Base-by-base conservation (phyloP, 2,113 vertebrate genomes). In the Tichodroma muraria region DNA sequence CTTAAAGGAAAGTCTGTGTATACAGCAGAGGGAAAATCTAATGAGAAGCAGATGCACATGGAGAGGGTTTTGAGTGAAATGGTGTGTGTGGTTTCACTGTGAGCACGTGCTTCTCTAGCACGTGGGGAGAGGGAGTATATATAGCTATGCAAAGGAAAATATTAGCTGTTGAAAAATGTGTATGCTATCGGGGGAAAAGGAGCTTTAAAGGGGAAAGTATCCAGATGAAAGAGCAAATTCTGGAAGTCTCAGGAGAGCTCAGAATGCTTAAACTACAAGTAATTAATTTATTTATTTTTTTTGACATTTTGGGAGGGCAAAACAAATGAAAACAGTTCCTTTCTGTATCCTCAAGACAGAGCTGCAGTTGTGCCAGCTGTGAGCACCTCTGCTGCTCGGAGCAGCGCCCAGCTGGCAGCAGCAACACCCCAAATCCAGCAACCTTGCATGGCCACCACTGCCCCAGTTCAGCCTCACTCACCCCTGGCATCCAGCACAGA, bases 31-130 rank as follows among this genome's bases (percentile, higher is more conserved):
- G 93, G 86, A 9, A 96, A 96, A 96, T 80, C 69, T 97, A 97
- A 98, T 79, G 79, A 94, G 86, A 88, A 97, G 49, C 96, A 97
- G 98, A 97, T 95, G 96, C 71, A 80, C 6, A 13, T 27, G 42
- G 73, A 92, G 50, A 97, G 75, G 76, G 40, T 80, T 95, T 89
- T 69, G 82, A 91, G 77, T 77, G 66, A 71, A 89, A 89, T 88
- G 60, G 59, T 72, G 87, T 90, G 93, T 96, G 95, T 95, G 89
- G 50, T 89, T 96, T 91, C 90, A 63, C 89, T 82, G n/a, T 52
- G 35, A 64, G 56, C 94, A 93, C 22, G 6, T 87, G 78, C 71
- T 88, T 89, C 81, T 93, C 52, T 20, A 78, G 88, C 87, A 96
- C 23, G 5, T 93, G 89, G 71, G 90, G 87, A 79, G 23, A 45